Evolutionary conservation across 23 tunicate genomes (phyloP), one percentile per base, ranked within the genome.

Genomic region (Trididemnum miniatum): DNA sequence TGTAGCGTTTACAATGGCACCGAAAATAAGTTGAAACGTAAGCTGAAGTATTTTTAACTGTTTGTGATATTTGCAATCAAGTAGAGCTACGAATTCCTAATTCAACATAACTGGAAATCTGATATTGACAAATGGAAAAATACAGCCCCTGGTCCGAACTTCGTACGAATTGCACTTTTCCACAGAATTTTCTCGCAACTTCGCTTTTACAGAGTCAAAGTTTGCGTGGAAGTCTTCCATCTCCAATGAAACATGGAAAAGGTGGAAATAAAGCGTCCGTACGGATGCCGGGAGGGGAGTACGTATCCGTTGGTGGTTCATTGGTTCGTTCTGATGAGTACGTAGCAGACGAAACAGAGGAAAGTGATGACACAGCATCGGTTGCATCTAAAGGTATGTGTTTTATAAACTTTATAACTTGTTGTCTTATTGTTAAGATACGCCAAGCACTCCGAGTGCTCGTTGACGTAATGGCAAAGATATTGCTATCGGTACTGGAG

Each of bases 171-270:
- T n/a, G n/a, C n/a, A n/a, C n/a, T n/a, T n/a, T n/a, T n/a, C n/a
- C n/a, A n/a, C n/a, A n/a, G n/a, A n/a, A n/a, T n/a, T n/a, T n/a
- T n/a, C n/a, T n/a, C n/a, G n/a, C n/a, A n/a, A n/a, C 54, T 7
- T 44, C 54, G 15, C 54, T 44, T 7, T 44, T 62, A 37, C 59
- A 86, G 84, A 86, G 90, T 36, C 59, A 24, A 7, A 65, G 83
- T n/a, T 59, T 83, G 3, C 75, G 95, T 38, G 95, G 95, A 18
- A 90, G 89, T 52, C 52, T 90, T 7, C 95, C 95, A 9, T 60
- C 83, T 33, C 82, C 78, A 0, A 84, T 90, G 85, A 59, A 71
- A 65, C 63, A 74, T 30, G 72, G 83, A 1, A 37, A 49, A 1
- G 2, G 38, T 15, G 36, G 50, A 23, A 26, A 31, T 1, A 59